Evolutionary conservation across 2,888 invertebrate genomes (phyloP), one percentile per base, ranked within the genome.

Genomic region (Pimpla rufipes): DNA sequence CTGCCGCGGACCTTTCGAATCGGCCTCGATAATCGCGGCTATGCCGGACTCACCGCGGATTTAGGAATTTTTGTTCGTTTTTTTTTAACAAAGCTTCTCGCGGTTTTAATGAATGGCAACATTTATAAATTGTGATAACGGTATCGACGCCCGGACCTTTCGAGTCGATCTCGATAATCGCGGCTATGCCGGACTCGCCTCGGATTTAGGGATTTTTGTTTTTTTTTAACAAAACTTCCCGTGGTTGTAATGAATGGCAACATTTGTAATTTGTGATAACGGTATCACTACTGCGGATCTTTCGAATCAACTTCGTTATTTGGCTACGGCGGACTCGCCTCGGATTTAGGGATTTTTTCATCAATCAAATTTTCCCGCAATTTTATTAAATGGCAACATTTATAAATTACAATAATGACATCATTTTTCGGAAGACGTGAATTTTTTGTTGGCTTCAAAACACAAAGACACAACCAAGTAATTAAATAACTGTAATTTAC

Each of bases 61-160:
- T 57, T 29, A 57, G 11, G 29, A 10, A 29, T 42, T 78, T 18
- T 76, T 67, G 21, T n/a, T n/a, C 5, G 29, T 3, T 29, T 75
- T 64, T 18, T 73, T 55, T 13, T 13, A 42, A 57, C 23, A 42
- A 59, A 6, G 5, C 1, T 42, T 42, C 13, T 7, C 42, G 8
- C 13, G 8, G 29, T 29, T 29, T 29, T 29, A 5, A 29, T 29
- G 2, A n/a, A n/a, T n/a, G n/a, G n/a, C n/a, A n/a, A n/a, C n/a
- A n/a, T n/a, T n/a, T n/a, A n/a, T n/a, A n/a, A n/a, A n/a, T n/a
- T n/a, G n/a, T n/a, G n/a, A n/a, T n/a, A n/a, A n/a, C n/a, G n/a
- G n/a, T 29, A 52, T 4, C 37, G 35, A 37, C n/a, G 13, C 42
- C 57, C 23, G 21, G 57, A 71, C 42, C 40, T 50, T 57, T 57